Evolutionary conservation across 1,140 invertebrate genomes (phyloP), one percentile per base, ranked within the genome.

Genomic region (Eueides isabella): DNA sequence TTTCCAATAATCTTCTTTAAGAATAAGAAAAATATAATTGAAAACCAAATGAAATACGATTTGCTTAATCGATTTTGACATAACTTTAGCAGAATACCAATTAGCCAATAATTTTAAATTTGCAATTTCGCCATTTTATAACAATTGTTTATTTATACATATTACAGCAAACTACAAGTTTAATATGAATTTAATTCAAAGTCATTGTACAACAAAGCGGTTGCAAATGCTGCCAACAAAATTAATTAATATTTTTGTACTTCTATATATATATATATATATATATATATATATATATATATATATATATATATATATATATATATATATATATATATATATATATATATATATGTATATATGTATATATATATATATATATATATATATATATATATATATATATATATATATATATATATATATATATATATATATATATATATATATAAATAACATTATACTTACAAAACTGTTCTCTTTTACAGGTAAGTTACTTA

Each of bases 401-500:
- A 44, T 16, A 14, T 44, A 44, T 6, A 44, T 3, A 1, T 12
- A 38, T 16, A 44, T 19, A 44, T n/a, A 44, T 44, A 44, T 0
- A 19, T 26, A 55, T 6, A 44, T 19, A 44, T 16, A 14, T 6
- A 44, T 19, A 44, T 16, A 14, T 44, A 44, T 6, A 44, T 3
- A 1, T 12, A 38, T 16, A 44, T 19, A 44, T n/a, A 44, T 44
- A 44, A 0, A 19, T 26, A 55, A 44, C 41, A 44, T 44, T 44
- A 44, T 44, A 44, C 41, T 44, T 44, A 72, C 70, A 65, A 72
- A 30, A 23, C 38, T 62, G 62, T 71, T 71, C 26, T 61, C 63
- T 41, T 72, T 71, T 72, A n/a, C 70, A 72, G 70, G 70, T 72
- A 72, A 72, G 63, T 38, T 19, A 63, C 61, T 26, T 29, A 7